Percentiles rank a stretch among this genome's conserved stretches.
These are phyloP conservation scores for Bergia sp. DNA, from an alignment of 92 coral and sea anemone genomes.

Conservation along the genomic window DNA sequence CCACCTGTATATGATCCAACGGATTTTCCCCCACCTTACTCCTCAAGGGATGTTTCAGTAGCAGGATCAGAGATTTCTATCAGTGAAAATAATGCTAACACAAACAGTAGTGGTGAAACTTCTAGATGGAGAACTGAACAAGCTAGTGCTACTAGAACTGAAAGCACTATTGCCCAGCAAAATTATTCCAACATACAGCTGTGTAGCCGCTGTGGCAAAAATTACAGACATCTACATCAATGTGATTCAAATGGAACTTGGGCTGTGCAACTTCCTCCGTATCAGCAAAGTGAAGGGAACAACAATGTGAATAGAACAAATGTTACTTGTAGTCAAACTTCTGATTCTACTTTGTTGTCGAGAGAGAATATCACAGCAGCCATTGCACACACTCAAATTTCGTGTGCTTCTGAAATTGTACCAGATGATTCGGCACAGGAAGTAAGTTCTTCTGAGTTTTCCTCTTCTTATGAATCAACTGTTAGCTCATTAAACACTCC, in stretches of 20 bases:
- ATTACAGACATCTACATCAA: constrained; percentile 7
- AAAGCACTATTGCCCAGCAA: background rate
- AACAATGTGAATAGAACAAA: background rate
- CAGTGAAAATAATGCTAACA: constrained; percentile 11
- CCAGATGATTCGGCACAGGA: constrained; percentile 31
- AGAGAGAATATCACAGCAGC: background rate
- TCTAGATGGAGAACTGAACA: background rate
- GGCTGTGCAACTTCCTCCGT: constrained; percentile 9
- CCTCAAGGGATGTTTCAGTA: constrained; percentile 87
- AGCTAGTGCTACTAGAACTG: background rate
- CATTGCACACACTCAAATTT: background rate
- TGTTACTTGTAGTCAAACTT: background rate
- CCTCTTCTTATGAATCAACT: constrained; percentile 29
- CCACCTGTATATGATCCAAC: constrained; percentile 98
- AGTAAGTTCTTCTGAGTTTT: constrained; percentile 24
- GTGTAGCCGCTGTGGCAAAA: constrained; percentile 20
- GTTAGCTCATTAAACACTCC: constrained; percentile 37
- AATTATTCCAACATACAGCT: background rate
- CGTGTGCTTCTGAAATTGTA: background rate
- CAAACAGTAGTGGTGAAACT: background rate
- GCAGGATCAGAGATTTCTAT: constrained; percentile 74
- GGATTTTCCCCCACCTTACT: constrained; percentile 97
- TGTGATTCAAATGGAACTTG: constrained; percentile 11
- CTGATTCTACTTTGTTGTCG: background rate
- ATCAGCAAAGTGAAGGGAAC: constrained; percentile 35